Evolutionary conservation across 2,113 vertebrate genomes (phyloP), one percentile per base, ranked within the genome.

Genomic region (Bungarus multicinctus): DNA sequence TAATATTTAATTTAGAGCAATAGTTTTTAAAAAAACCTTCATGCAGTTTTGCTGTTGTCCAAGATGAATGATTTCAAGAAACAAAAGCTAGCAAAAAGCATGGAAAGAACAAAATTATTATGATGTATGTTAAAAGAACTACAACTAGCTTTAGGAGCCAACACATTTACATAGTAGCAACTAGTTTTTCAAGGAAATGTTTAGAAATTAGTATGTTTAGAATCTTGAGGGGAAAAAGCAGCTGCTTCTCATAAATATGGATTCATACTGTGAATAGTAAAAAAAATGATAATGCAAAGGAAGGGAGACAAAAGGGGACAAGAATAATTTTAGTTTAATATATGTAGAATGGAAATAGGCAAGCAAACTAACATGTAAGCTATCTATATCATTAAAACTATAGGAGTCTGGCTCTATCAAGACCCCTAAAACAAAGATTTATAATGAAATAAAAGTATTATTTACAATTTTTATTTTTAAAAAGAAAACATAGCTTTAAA

Each of bases 11-110:
- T 0, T 55, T 57, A 90, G 85, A 94, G 87, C 93, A 93, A 43
- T 20, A 39, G 18, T 81, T 39, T 81, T 22, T 3, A 81, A 81
- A 81, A 74, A 74, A 25, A 89, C 81, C 60, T 87, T 69, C 10
- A 86, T 91, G 85, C 93, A 94, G 94, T 96, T 96, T 86, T 95
- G 96, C 96, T 96, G 81, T 96, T 97, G 96, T 97, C 96, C 58
- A 88, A 43, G 45, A 95, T 60, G 89, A 95, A 95, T 90, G 89
- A 91, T 87, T 95, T 95, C 92, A 95, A 34, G 87, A 96, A 95
- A 94, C 52, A 93, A 91, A 88, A 94, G 96, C 91, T 85, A 95
- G 74, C 93, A 97, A 94, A 43, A 96, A 96, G 94, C 94, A 92
- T 81, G 93, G 91, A 92, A 89, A 85, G 85, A 57, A 50, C 81